phyloP scores from a whole-genome alignment of 2,888 invertebrate species.

The Nomada flava region DNA sequence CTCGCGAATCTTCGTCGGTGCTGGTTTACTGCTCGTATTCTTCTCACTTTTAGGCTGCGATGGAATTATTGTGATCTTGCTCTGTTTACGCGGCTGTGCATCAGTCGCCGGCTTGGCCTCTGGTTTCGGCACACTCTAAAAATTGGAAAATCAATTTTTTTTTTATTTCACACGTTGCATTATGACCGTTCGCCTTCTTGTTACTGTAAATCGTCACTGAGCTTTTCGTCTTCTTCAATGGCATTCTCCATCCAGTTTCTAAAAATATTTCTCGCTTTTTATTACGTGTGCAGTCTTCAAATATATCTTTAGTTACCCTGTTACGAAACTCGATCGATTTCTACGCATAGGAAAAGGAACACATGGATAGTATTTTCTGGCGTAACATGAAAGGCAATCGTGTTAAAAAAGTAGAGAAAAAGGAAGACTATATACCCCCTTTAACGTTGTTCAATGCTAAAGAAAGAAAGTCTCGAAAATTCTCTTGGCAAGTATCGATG shows the following conservation, averaged over 20 bases:
- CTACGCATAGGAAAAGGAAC: conserved; percentile 14
- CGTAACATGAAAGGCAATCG: conserved; percentile 29
- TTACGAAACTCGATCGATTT: conserved; percentile 4
- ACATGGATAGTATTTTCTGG: conserved; percentile 25
- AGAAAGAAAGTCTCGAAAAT: conserved; percentile 54
- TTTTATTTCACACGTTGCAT: background rate
- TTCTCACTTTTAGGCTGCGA: conserved; percentile 80
- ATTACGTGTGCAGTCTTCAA: background rate
- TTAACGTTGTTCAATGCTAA: conserved; percentile 19
- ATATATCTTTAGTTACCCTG: conserved; percentile 18
- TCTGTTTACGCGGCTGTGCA: conserved; percentile 80
- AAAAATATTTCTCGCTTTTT: too few relatives aligned
- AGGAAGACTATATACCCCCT: conserved; percentile 15
- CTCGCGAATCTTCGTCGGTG: conserved; percentile 76
- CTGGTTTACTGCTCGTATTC: conserved; percentile 72
- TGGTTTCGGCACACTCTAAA: conserved; percentile 81
- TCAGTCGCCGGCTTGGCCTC: conserved; percentile 65
- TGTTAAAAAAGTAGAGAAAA: conserved; percentile 41
- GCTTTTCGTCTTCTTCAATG: too few relatives aligned
- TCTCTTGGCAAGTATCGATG: conserved; percentile 70
- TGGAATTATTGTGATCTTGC: conserved; percentile 84
- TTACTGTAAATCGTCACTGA: too few relatives aligned
- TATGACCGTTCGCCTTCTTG: too few relatives aligned
- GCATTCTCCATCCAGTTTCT: too few relatives aligned
- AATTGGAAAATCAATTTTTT: conserved; percentile 2